Evolutionary conservation across 2,888 invertebrate genomes (phyloP).

Genomic region (Acronicta leporina): DNA sequence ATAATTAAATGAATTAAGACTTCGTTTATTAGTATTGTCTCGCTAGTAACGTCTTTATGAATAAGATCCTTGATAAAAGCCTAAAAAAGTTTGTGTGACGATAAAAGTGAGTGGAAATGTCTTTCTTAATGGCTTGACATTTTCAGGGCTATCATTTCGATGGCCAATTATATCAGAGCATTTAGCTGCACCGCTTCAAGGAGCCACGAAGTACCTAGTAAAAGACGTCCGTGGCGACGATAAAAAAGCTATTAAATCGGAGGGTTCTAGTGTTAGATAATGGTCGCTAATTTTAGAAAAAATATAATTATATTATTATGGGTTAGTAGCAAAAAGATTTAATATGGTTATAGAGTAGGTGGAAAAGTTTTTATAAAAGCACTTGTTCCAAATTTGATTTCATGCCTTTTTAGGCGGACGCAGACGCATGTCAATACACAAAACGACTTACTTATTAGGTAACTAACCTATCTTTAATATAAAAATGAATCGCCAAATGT

Average conservation of each 20-base stretch:
- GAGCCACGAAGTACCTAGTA: constrained; percentile 50
- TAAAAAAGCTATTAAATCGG: constrained; percentile 43
- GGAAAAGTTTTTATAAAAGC: no score
- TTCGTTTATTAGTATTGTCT: no score
- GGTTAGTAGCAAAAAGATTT: background rate
- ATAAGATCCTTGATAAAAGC: constrained; percentile 22
- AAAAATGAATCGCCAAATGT: no score
- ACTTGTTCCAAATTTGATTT: no score
- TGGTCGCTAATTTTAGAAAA: constrained; percentile 14
- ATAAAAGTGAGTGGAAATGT: constrained; percentile 38
- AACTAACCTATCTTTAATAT: no score
- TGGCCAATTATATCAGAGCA: constrained; percentile 53
- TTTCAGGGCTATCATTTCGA: constrained; percentile 68
- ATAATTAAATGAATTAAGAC: no score
- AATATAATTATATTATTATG: constrained; percentile 11
- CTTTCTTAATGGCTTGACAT: constrained; percentile 48
- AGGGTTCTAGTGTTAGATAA: constrained; percentile 32
- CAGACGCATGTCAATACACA: no score
- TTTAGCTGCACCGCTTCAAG: constrained; percentile 64
- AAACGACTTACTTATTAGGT: no score
- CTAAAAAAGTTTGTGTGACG: constrained; percentile 22
- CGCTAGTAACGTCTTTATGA: no score
- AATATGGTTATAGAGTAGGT: no score
- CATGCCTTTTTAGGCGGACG: no score
- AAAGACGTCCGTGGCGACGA: constrained; percentile 34